Conservation (phyloP, 2,888 invertebrate genomes). For the Scotopteryx bipunctaria region DNA sequence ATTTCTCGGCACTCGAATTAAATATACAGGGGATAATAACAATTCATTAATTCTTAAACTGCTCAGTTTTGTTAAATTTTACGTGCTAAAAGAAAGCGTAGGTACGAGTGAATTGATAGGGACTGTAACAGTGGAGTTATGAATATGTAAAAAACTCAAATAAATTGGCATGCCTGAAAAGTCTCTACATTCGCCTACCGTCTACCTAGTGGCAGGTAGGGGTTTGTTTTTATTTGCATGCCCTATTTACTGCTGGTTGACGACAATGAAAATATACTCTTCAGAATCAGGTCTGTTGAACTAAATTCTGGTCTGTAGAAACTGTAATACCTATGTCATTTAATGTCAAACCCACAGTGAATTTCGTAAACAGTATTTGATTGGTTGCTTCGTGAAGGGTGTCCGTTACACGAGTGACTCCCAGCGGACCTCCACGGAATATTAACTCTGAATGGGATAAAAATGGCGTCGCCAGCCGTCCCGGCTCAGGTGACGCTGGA, state of each 20-base stretch:
- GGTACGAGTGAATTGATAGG: conserved; percentile 55
- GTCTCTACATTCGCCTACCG: too few relatives aligned
- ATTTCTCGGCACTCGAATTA: conserved; percentile 19
- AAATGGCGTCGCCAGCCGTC: conserved; percentile 64
- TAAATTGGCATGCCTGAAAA: too few relatives aligned
- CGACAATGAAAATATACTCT: too few relatives aligned
- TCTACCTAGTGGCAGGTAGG: too few relatives aligned
- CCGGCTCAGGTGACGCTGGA: conserved; percentile 73
- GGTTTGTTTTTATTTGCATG: too few relatives aligned
- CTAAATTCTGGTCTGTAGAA: too few relatives aligned
- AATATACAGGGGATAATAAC: conserved; percentile 33
- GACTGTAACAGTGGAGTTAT: conserved; percentile 51
- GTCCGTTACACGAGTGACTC: conserved; percentile 64
- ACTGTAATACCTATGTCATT: too few relatives aligned
- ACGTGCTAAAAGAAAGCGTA: conserved; percentile 44
- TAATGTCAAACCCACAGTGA: conserved; percentile 8
- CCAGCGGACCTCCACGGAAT: conserved; percentile 71
- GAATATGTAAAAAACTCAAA: conserved; percentile 22
- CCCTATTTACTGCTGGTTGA: too few relatives aligned
- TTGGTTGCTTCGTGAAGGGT: conserved; percentile 58
- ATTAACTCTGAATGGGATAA: conserved; percentile 76
- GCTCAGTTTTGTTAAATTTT: conserved; percentile 45
- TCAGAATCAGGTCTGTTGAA: too few relatives aligned
- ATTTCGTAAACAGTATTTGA: conserved; percentile 26
- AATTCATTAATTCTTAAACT: conserved; percentile 35